A percentile compares a stretch with the other conserved stretches of the same genome.
Conservation (phyloP, 2,888 invertebrate genomes). For the Drosophila melanosoma region DNA sequence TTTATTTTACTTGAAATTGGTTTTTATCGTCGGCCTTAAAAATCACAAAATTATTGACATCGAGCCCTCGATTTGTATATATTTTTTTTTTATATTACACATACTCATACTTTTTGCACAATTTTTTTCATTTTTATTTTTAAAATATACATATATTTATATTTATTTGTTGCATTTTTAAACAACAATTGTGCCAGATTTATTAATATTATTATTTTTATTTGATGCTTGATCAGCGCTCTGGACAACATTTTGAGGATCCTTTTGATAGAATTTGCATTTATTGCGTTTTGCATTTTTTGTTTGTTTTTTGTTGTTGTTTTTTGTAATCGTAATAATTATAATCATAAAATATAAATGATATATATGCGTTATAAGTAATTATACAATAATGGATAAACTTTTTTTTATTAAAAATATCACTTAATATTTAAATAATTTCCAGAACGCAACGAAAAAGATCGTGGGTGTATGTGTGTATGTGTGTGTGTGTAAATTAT, state of each 20-base stretch:
- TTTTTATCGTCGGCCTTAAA: slow-evolving; percentile 16
- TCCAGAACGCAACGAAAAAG: slow-evolving; percentile 80
- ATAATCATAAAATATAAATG: slow-evolving; percentile 71
- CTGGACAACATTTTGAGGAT: slow-evolving; percentile 60
- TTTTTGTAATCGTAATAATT: slow-evolving; percentile 44
- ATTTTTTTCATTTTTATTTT: slow-evolving; percentile 11
- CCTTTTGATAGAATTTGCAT: slow-evolving; percentile 65
- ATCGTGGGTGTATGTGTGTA: slow-evolving; percentile 53
- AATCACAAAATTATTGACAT: slow-evolving; percentile 45
- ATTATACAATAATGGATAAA: slow-evolving; percentile 77
- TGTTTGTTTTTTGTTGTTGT: not conserved
- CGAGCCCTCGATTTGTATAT: slow-evolving; percentile 50
- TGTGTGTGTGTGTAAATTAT: slow-evolving; percentile 44
- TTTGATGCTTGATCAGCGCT: slow-evolving; percentile 53
- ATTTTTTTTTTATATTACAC: slow-evolving; percentile 38
- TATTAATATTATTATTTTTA: slow-evolving; percentile 10
- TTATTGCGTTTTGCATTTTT: slow-evolving; percentile 56
- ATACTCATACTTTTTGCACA: slow-evolving; percentile 35
- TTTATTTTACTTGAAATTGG: slow-evolving; percentile 57
- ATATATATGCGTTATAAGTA: slow-evolving; percentile 72
- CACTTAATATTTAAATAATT: slow-evolving; percentile 81
- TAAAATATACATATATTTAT: slow-evolving; percentile 4
- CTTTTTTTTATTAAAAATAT: slow-evolving; percentile 71
- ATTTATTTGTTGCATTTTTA: slow-evolving; percentile 26
- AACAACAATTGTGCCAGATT: slow-evolving; percentile 47